These are phyloP conservation scores for Aurelia aurita DNA, from an alignment of 30 jellyfish, hydroid and myxozoan genomes.

Conservation along the genomic window DNA sequence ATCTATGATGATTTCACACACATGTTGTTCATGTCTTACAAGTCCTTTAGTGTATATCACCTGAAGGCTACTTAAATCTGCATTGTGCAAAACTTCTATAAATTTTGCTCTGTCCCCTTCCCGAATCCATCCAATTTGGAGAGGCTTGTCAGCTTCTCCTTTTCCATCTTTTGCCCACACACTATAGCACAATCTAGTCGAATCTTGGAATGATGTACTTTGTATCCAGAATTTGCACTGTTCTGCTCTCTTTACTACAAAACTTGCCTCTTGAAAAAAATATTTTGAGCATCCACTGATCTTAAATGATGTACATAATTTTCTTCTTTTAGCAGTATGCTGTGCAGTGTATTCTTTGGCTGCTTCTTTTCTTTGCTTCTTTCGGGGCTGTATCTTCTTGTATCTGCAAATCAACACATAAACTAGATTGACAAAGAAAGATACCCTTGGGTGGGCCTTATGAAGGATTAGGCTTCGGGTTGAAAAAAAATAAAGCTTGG, in stretches of 20 bases:
- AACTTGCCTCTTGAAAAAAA: constrained; percentile 4
- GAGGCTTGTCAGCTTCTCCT: constrained; percentile 1
- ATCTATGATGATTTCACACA: too few relatives aligned
- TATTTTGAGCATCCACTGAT: background rate
- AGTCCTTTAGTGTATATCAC: too few relatives aligned
- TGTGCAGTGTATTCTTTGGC: constrained; percentile 5
- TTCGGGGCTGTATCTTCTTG: background rate
- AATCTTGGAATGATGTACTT: background rate
- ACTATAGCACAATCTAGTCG: background rate
- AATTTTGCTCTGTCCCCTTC: constrained; percentile 1
- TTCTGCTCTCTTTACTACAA: background rate
- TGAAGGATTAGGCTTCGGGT: constrained; percentile 1
- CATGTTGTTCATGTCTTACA: too few relatives aligned
- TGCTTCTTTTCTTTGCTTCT: constrained; percentile 5
- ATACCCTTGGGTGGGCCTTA: constrained; percentile 1
- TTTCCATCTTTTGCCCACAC: background rate
- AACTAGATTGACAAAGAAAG: background rate
- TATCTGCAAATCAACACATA: background rate
- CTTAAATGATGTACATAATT: background rate
- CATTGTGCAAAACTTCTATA: background rate
- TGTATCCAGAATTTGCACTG: constrained; percentile 3
- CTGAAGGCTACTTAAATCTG: constrained; percentile 3
- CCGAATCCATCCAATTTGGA: constrained; percentile 4
- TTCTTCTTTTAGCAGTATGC: constrained; percentile 5
- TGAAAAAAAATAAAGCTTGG: background rate